Conservation (phyloP, 2,888 invertebrate genomes). For the Adelphocoris suturalis region DNA sequence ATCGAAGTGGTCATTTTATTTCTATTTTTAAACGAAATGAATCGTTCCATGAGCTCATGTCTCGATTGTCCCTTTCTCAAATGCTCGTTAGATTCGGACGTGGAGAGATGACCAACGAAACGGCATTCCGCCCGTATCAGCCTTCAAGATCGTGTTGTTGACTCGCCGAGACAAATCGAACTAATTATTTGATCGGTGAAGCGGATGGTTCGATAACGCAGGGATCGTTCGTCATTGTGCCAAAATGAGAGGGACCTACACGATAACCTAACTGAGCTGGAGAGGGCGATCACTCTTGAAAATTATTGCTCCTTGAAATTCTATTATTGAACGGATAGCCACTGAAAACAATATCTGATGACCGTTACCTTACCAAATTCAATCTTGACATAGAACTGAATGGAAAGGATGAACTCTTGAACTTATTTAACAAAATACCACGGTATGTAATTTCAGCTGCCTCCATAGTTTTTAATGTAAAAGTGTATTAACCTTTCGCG, state of each 20-base stretch:
- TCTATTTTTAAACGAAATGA: background rate
- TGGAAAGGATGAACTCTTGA: too few relatives aligned
- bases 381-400: too few relatives aligned
- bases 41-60: background rate
- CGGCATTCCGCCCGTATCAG: constrained; percentile 5
- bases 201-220: background rate
- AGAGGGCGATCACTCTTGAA: background rate
- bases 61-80: constrained; percentile 4
- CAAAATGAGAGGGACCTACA: background rate
- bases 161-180: constrained; percentile 42
- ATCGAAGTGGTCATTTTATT: background rate
- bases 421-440: too few relatives aligned
- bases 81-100: background rate
- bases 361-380: too few relatives aligned
- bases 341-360: too few relatives aligned
- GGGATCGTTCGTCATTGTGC: constrained; percentile 19
- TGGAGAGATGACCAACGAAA: background rate
- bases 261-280: background rate
- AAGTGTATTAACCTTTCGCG: too few relatives aligned
- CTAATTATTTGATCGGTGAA: constrained; percentile 27
- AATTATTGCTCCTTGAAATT: too few relatives aligned
- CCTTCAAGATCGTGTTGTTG: constrained; percentile 18
- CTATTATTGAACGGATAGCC: too few relatives aligned
- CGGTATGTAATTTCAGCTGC: too few relatives aligned
- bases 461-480: too few relatives aligned